These are phyloP conservation scores for Baccha elongata DNA, from an alignment of 2,888 invertebrate genomes.

Conservation along the genomic window DNA sequence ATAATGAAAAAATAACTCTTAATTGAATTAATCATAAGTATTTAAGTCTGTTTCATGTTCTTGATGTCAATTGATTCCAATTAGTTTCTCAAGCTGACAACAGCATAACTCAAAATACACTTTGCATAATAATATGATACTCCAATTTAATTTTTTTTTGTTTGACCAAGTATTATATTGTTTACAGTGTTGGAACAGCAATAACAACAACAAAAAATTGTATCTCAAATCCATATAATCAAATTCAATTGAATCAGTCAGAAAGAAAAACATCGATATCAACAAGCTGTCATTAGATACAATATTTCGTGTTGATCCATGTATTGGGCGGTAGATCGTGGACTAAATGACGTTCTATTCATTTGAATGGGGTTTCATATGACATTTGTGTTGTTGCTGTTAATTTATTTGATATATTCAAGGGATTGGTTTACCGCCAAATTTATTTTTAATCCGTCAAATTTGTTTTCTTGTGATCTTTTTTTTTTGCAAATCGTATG, in stretches of 20 bases:
- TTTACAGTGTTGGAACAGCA: slow-evolving; percentile 25
- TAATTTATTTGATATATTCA: slow-evolving; percentile 38
- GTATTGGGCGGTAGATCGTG: slow-evolving; percentile 56
- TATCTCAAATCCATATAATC: slow-evolving; percentile 42
- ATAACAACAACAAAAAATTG: background rate
- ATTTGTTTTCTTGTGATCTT: slow-evolving; percentile 11
- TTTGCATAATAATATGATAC: background rate
- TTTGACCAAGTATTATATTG: slow-evolving; percentile 23
- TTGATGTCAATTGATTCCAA: slow-evolving; percentile 53
- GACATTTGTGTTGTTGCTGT: background rate
- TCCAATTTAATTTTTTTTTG: background rate
- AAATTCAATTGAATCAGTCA: slow-evolving; percentile 61
- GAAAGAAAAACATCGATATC: background rate
- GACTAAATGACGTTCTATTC: slow-evolving; percentile 44
- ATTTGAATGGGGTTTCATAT: slow-evolving; percentile 7
- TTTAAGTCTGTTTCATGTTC: slow-evolving; percentile 27
- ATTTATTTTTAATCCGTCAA: slow-evolving; percentile 37
- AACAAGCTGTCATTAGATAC: too few species aligned
- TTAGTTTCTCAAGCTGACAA: slow-evolving; percentile 40
- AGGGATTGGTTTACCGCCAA: slow-evolving; percentile 30
- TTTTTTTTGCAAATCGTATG: slow-evolving; percentile 36
- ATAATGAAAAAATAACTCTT: background rate
- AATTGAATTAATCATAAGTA: slow-evolving; percentile 23
- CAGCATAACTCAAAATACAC: background rate
- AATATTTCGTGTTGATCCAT: slow-evolving; percentile 47